Base-by-base conservation (phyloP, 2,888 invertebrate species). In the Cyclophora punctaria region DNA sequence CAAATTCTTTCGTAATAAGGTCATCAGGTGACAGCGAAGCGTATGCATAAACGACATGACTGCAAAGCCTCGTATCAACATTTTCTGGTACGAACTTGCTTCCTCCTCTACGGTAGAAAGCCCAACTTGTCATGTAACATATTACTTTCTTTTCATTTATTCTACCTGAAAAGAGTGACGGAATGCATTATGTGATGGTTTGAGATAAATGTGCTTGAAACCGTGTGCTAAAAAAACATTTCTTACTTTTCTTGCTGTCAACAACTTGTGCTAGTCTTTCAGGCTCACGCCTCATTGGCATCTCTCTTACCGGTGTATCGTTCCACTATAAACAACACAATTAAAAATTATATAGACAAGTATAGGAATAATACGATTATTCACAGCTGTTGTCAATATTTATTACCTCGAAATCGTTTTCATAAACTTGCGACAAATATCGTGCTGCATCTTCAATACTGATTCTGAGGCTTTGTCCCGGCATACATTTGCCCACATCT, bases 111-210 rank as follows among this genome's bases (percentile, higher is more conserved):
- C 97, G 90, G 69, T 96, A 95, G 80, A 95, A 93, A 0, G 96
- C 93, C 97, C 97, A 97, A 69, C 94, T 96, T 0, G 96, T 95
- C 73, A 96, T 90, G 70, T 96, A 96, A 75, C 97, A 97, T 0
- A 96, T 92, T 0, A 96, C 93, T 63, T 76, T 75, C 49, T 87
- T 89, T 53, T 80, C 80, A 53, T 73, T 84, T 49, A 78, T 78
- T 63, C 72, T 83, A 56, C 70, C 87, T 86, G 54, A 69, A 56
- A 48, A 33, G 20, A 20, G 20, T 20, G 20, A 20, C 20, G 20
- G 20, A 20, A 20, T 20, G 20, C 20, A 20, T 20, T 20, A 20
- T 20, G 20, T 20, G 20, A 20, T 20, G 20, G 20, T 20, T 20
- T 20, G 20, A 20, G 20, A 20, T 20, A 20, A 20, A 20, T 20